Evolutionary conservation across 2,113 vertebrate genomes (phyloP), one percentile per base, ranked within the genome.

Genomic region (Perca flavescens): DNA sequence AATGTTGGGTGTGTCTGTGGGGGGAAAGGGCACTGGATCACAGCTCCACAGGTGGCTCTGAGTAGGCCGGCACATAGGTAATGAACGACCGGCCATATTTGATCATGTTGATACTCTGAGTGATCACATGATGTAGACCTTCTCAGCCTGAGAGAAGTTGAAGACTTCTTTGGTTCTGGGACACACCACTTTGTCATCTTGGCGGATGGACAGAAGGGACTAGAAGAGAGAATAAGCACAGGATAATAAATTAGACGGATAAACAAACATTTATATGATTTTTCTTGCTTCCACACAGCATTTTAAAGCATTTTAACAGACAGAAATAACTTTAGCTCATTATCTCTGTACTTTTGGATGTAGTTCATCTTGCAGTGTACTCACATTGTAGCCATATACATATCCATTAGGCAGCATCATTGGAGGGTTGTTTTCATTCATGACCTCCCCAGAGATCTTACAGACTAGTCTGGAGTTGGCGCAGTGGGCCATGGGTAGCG

Each of bases 161-260:
- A 99, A 99, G 93, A 99, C 97, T 93, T 99, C 98, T 99, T 99
- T 99, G 98, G 98, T 99, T 97, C 98, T 96, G 72, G 98, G 98
- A 94, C 98, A 99, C 82, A 99, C 90, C 71, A 99, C 97, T 96
- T 99, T 99, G 94, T 99, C 98, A 80, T 99, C 98, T 95, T 99
- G 98, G 87, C 98, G 98, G 94, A 99, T 99, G 80, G 98, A 99
- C 90, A 99, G 96, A 92, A 99, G 96, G 75, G 98, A 99, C 98
- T 99, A 92, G 25, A 94, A 93, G 57, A 80, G 76, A 94, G 14
- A 8, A 80, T 8, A 74, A 67, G n/a, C 11, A 80, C 34, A 74
- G 2, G 2, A 40, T 46, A 46, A 13, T n/a, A 53, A 49, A 66
- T 22, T 1, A 49, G 17, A 66, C 4, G 21, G n/a, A 64, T 16